Evolutionary conservation across 2,888 invertebrate species (phyloP).

Genomic region (Lepas anatifera): DNA sequence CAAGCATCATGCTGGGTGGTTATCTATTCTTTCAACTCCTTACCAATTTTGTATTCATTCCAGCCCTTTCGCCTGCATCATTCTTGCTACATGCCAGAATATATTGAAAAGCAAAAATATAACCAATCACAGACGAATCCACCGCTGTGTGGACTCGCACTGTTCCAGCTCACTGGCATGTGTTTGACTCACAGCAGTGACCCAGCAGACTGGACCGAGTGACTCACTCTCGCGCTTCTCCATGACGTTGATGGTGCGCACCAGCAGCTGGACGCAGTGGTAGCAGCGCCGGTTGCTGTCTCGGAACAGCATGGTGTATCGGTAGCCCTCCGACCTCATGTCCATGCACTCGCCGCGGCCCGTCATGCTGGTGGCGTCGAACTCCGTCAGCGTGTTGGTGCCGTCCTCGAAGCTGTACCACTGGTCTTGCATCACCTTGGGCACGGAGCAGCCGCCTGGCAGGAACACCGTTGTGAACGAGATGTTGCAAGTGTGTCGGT

Average conservation of each 20-base stretch:
- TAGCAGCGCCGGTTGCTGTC: conserved; percentile 49
- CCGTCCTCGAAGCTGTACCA: conserved; percentile 91
- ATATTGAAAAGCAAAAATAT: too few species aligned
- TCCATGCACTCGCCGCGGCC: conserved; percentile 50
- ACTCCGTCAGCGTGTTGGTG: conserved; percentile 63
- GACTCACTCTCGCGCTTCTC: conserved; percentile 72
- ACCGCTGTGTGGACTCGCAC: too few species aligned
- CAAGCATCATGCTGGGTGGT: too few species aligned
- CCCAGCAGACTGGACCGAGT: too few species aligned
- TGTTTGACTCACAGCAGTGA: too few species aligned
- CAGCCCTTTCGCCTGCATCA: too few species aligned
- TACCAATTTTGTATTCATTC: too few species aligned
- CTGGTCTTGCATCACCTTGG: conserved; percentile 57
- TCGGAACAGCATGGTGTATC: not conserved
- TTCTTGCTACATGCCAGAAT: too few species aligned
- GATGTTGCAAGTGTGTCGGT: not conserved
- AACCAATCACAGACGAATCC: too few species aligned
- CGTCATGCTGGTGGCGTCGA: conserved; percentile 67
- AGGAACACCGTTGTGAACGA: too few species aligned
- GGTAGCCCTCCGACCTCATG: not conserved
- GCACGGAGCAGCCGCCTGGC: not conserved
- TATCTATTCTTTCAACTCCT: too few species aligned
- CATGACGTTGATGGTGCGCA: conserved; percentile 74
- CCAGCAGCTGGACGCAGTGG: conserved; percentile 69
- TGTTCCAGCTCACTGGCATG: too few species aligned